phyloP scores from a whole-genome alignment of 2,888 invertebrate species.

The Melangyna quadrimaculata region DNA sequence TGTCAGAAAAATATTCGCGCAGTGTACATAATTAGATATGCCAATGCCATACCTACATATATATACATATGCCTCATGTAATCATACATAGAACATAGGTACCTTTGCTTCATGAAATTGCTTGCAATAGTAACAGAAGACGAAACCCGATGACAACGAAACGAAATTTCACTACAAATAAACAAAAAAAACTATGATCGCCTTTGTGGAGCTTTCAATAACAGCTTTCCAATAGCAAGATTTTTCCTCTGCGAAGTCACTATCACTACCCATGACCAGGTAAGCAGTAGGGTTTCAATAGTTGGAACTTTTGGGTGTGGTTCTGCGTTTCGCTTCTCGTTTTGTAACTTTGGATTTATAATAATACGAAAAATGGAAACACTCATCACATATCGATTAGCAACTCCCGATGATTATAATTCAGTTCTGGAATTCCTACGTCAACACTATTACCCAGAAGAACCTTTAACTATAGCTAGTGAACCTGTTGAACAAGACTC shows the following conservation, averaged over 20 bases:
- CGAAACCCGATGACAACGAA: too few species aligned
- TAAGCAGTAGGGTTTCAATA: not conserved
- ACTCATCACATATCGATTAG: conserved; percentile 73
- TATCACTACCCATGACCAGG: too few species aligned
- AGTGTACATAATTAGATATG: too few species aligned
- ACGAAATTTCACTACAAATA: too few species aligned
- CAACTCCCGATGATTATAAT: conserved; percentile 72
- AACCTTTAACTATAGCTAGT: conserved; percentile 77
- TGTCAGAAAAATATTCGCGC: too few species aligned
- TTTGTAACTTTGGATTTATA: not conserved
- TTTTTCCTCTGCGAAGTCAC: not conserved
- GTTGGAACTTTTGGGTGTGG: not conserved
- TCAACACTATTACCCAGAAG: conserved; percentile 77
- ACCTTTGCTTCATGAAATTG: too few species aligned
- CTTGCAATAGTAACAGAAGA: too few species aligned
- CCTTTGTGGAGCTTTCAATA: not conserved
- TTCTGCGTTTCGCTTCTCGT: not conserved
- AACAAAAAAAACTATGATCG: too few species aligned
- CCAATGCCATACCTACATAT: too few species aligned
- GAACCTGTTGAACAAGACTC: conserved; percentile 75
- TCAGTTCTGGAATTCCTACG: conserved; percentile 76
- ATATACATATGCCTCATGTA: too few species aligned
- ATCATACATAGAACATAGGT: too few species aligned
- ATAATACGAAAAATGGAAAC: conserved; percentile 1
- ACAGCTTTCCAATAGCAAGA: not conserved